Conservation (phyloP, 1,140 invertebrate species). For the Mamestra configurata region DNA sequence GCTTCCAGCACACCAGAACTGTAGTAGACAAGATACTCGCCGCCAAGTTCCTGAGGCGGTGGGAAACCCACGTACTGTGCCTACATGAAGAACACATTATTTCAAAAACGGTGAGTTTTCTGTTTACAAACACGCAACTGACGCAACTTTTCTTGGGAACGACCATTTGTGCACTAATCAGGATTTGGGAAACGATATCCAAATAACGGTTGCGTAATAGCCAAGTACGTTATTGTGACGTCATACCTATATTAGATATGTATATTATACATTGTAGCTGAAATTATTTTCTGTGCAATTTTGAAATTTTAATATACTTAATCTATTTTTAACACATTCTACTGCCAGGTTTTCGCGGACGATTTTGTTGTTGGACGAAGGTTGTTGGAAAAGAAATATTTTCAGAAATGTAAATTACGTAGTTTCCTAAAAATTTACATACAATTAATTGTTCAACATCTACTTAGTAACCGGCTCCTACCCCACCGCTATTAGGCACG, state of each 20-base stretch:
- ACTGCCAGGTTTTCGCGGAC: neutral
- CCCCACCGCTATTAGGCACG: too few relatives aligned
- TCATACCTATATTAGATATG: too few relatives aligned
- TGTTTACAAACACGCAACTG: slow-evolving; percentile 6
- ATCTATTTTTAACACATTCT: slow-evolving; percentile 15
- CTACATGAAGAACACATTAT: slow-evolving; percentile 91
- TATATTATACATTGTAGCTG: slow-evolving; percentile 40
- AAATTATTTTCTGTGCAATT: slow-evolving; percentile 19
- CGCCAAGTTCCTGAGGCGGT: slow-evolving; percentile 93
- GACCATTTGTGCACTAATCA: neutral
- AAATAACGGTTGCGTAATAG: neutral
- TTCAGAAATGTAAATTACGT: neutral
- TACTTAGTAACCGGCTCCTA: too few relatives aligned
- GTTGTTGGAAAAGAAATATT: neutral
- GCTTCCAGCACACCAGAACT: slow-evolving; percentile 93
- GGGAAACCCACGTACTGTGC: slow-evolving; percentile 94
- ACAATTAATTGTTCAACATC: too few relatives aligned
- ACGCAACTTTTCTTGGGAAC: neutral
- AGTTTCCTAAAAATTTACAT: too few relatives aligned
- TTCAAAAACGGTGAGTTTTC: slow-evolving; percentile 92
- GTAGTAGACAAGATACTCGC: slow-evolving; percentile 94
- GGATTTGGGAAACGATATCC: neutral
- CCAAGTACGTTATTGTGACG: slow-evolving; percentile 13
- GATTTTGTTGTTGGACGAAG: neutral
- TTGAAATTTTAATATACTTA: slow-evolving; percentile 11